Evolutionary conservation across 2,113 vertebrate genomes (phyloP).

Genomic region (Thamnophis sirtalis): DNA sequence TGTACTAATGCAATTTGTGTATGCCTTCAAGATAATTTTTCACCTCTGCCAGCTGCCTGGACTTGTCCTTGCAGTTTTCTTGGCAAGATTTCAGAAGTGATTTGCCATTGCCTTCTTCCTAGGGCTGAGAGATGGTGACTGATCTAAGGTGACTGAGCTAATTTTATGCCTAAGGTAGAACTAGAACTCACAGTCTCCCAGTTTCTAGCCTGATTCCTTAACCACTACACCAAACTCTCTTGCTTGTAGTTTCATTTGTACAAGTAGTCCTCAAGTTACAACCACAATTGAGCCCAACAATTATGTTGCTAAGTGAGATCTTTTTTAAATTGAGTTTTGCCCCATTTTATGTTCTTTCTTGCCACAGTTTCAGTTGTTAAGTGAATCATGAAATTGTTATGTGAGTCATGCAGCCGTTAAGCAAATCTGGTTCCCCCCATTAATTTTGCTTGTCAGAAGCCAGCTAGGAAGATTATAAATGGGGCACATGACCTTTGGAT

Average conservation of each 20-base stretch:
- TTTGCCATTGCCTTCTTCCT: neutral
- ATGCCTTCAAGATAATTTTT: neutral
- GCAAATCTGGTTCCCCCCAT: too few relatives aligned
- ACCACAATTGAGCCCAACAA: too few relatives aligned
- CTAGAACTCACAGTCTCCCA: neutral
- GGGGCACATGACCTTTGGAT: too few relatives aligned
- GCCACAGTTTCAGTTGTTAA: too few relatives aligned
- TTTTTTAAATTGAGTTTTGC: too few relatives aligned
- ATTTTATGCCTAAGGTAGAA: neutral
- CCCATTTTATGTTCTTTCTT: too few relatives aligned
- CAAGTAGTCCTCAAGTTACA: too few relatives aligned
- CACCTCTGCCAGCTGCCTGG: neutral
- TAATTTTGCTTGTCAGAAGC: too few relatives aligned
- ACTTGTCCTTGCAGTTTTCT: neutral
- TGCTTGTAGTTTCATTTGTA: neutral
- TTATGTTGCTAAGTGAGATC: too few relatives aligned
- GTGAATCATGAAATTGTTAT: too few relatives aligned
- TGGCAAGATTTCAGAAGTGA: neutral
- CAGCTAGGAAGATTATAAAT: too few relatives aligned
- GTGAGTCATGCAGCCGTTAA: too few relatives aligned
- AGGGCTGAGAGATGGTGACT: neutral
- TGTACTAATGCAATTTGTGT: neutral
- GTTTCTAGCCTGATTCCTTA: neutral
- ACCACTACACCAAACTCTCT: neutral
- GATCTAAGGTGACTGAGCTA: neutral